Conservation (phyloP, 2,797 vertebrate genomes). For the Tadarida brasiliensis region DNA sequence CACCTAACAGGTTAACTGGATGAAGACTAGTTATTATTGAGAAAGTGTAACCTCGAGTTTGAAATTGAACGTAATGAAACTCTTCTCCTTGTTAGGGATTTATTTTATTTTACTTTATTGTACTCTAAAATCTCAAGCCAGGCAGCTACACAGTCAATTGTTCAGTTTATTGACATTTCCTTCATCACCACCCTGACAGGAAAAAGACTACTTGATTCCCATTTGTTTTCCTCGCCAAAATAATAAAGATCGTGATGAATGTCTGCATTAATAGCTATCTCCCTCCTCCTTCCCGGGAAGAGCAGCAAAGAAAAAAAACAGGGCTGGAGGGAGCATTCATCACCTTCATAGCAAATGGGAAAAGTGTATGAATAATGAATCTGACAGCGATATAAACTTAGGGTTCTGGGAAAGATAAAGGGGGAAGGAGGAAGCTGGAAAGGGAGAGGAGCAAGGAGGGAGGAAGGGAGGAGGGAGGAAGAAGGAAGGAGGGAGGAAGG, state of each 20-base stretch:
- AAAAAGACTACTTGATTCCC: constrained; percentile 52
- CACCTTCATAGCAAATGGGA: background rate
- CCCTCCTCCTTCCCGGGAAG: background rate
- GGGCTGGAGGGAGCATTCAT: background rate
- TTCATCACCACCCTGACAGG: constrained; percentile 54
- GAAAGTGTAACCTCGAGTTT: background rate
- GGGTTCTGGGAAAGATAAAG: constrained; percentile 62
- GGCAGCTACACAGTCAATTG: background rate
- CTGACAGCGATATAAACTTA: background rate
- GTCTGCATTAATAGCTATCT: background rate
- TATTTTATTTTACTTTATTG: background rate
- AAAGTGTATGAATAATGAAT: background rate
- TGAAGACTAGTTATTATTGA: background rate
- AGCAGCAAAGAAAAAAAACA: background rate
- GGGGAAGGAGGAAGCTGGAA: too few relatives aligned
- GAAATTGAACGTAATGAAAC: background rate
- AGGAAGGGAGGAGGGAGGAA: too few relatives aligned
- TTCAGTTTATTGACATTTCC: constrained; percentile 37
- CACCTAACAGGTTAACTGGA: background rate
- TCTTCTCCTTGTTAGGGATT: background rate
- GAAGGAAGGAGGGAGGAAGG: too few relatives aligned
- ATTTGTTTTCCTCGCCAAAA: constrained; percentile 67
- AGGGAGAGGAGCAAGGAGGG: background rate
- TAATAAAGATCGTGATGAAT: constrained; percentile 55
- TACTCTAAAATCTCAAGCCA: background rate